Conservation (phyloP, 1,140 invertebrate species). For the Scylla paramamosain region DNA sequence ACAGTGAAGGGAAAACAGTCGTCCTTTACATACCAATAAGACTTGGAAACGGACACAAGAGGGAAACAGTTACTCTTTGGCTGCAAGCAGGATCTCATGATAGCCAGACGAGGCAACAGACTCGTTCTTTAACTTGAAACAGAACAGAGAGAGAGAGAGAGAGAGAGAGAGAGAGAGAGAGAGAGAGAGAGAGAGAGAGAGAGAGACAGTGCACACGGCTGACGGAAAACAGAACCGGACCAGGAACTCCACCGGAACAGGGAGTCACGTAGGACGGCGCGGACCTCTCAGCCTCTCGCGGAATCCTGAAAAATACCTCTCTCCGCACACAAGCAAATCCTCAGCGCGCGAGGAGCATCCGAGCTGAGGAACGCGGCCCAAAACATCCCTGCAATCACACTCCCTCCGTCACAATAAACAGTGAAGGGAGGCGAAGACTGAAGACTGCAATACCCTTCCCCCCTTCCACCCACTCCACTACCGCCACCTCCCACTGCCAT, state of each 20-base stretch:
- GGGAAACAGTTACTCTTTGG: not conserved
- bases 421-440: not conserved
- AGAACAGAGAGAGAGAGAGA: not conserved
- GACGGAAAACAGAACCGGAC: no score
- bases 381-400: not conserved
- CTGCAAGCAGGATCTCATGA: not conserved
- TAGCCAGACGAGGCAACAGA: no score
- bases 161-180: no score
- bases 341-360: no score
- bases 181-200: no score
- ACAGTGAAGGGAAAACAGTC: not conserved
- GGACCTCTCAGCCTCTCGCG: no score
- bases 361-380: no score
- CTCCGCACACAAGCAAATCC: no score
- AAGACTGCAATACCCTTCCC: not conserved
- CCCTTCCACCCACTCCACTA: not conserved
- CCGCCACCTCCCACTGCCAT: not conserved
- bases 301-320: no score
- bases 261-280: no score
- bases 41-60: not conserved
- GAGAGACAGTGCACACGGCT: not conserved
- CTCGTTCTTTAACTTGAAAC: no score
- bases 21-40: not conserved
- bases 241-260: no score
- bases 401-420: conserved; percentile 12